Conservation (phyloP, 2,797 vertebrate species). For the Graptemys geographica region DNA sequence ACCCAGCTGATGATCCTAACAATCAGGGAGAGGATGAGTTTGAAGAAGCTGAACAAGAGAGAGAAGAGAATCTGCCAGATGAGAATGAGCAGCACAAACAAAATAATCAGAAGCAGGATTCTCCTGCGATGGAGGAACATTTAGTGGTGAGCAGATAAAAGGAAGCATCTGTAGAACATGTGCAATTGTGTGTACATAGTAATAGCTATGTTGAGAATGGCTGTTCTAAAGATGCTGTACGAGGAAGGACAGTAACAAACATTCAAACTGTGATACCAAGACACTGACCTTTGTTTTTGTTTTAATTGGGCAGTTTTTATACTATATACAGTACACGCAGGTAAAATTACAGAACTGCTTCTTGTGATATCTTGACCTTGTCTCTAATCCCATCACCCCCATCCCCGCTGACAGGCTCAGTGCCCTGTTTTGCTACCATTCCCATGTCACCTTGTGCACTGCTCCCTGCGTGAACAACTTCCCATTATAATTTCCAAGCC, state of each 20-base stretch:
- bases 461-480: accelerated
- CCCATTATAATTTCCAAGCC: accelerated
- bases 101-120: conserved; percentile 70
- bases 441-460: background rate
- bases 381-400: background rate
- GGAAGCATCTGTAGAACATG: background rate
- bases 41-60: conserved; percentile 94
- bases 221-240: background rate
- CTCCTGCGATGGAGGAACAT: conserved; percentile 87
- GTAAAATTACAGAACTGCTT: background rate
- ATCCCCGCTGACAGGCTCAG: background rate
- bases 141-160: conserved; percentile 87
- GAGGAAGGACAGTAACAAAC: background rate
- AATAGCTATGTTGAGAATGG: background rate
- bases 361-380: background rate
- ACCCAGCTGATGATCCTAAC: conserved; percentile 97
- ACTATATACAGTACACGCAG: accelerated
- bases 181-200: background rate
- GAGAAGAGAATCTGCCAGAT: conserved; percentile 83
- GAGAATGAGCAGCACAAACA: conserved; percentile 81
- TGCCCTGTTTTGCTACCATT: background rate
- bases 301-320: background rate
- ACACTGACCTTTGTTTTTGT: background rate
- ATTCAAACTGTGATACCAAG: background rate
- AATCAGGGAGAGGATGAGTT: conserved; percentile 99